Evolutionary conservation across 2,797 vertebrate genomes (phyloP).

Genomic region (Tapirus indicus): DNA sequence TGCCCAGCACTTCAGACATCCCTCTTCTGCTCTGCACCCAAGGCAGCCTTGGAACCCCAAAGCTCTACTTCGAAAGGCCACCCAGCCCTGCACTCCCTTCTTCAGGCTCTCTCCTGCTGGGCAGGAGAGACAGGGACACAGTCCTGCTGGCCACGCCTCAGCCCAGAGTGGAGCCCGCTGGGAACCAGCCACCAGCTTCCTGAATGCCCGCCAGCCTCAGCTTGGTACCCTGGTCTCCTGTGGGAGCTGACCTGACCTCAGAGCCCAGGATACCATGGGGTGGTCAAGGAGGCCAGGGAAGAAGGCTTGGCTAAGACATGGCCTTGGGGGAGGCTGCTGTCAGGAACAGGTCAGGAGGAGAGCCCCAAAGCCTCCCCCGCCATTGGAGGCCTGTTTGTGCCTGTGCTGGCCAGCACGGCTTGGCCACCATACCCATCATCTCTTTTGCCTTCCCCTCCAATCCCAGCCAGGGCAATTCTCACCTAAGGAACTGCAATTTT

Average conservation of each 20-base stretch:
- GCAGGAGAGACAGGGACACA: background rate
- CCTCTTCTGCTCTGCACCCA: background rate
- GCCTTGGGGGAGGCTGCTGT: background rate
- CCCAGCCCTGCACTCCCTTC: background rate
- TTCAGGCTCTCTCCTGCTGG: background rate
- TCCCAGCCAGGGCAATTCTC: background rate
- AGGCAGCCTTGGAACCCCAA: background rate
- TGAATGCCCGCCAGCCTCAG: background rate
- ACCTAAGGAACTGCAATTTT: background rate
- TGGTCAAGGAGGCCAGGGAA: background rate
- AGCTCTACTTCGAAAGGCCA: background rate
- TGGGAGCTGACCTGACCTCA: background rate
- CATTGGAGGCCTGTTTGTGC: background rate
- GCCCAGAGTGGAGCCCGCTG: background rate
- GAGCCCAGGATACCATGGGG: background rate
- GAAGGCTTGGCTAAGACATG: background rate
- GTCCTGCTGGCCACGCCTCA: background rate
- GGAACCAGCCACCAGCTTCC: background rate
- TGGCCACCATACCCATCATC: background rate
- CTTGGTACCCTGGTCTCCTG: background rate
- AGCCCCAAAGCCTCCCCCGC: background rate
- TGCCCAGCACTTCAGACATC: background rate
- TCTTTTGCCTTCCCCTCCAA: background rate
- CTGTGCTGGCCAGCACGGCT: background rate
- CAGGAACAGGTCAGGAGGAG: background rate